Evolutionary conservation across 2,888 invertebrate species (phyloP).

Genomic region (Dryomyza anilis): DNA sequence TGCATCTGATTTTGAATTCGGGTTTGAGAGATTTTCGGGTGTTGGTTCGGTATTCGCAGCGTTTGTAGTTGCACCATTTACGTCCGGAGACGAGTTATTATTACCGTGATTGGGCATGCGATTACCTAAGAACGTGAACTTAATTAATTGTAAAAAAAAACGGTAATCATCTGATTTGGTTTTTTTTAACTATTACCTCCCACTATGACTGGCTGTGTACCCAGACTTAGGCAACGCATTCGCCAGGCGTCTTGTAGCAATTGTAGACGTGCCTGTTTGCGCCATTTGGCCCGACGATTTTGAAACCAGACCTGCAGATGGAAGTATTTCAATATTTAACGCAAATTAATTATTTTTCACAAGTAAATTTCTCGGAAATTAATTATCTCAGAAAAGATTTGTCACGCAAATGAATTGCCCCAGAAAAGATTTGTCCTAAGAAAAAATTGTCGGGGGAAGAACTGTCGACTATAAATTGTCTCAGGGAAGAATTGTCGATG

Average conservation of each 20-base stretch:
- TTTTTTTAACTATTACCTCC: constrained; percentile 51
- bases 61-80: constrained; percentile 35
- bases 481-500: too few relatives aligned
- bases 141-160: not conserved
- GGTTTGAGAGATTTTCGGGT: constrained; percentile 54
- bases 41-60: constrained; percentile 42
- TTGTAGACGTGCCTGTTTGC: constrained; percentile 85
- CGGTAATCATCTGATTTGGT: not conserved
- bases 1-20: constrained; percentile 35
- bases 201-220: constrained; percentile 67
- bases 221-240: constrained; percentile 82
- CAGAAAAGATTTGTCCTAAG: too few relatives aligned
- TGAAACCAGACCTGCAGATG: constrained; percentile 83
- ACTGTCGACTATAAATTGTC: too few relatives aligned
- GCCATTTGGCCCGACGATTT: constrained; percentile 89
- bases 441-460: too few relatives aligned
- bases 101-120: constrained; percentile 26
- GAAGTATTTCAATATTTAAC: too few relatives aligned
- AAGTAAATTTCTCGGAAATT: too few relatives aligned
- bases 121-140: not conserved
- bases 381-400: too few relatives aligned
- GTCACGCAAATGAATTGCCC: too few relatives aligned
- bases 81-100: not conserved
- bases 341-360: too few relatives aligned
- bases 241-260: constrained; percentile 88